A percentile compares a stretch with the other conserved stretches of the same genome.
phyloP scores from a whole-genome alignment of 2,888 invertebrate species.

The Melanargia galathea region DNA sequence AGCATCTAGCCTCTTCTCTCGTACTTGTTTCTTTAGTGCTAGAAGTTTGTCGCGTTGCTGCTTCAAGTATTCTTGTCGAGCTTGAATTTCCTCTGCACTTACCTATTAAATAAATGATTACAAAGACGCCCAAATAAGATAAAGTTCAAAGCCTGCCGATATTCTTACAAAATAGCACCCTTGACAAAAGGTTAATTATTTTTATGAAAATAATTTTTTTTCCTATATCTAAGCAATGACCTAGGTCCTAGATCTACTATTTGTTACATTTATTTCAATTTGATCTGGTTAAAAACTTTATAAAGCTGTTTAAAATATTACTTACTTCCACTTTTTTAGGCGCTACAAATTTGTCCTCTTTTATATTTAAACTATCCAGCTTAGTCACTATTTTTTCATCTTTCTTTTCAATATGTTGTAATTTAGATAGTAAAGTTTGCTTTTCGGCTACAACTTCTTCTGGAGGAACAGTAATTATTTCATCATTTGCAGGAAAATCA shows the following conservation, averaged over 20 bases:
- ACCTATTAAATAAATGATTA: constrained; percentile 51
- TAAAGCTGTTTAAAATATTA: neutral
- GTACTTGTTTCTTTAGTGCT: constrained; percentile 92
- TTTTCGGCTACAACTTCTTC: constrained; percentile 73
- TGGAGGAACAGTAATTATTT: constrained; percentile 55
- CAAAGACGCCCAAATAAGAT: neutral
- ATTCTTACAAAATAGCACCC: too few relatives aligned
- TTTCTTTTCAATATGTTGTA: constrained; percentile 68
- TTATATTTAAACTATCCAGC: constrained; percentile 41
- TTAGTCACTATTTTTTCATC: constrained; percentile 47
- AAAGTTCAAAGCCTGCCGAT: too few relatives aligned
- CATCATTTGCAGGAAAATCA: constrained; percentile 59
- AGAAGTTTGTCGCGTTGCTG: constrained; percentile 95
- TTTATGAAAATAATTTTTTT: too few relatives aligned
- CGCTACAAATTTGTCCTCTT: constrained; percentile 45
- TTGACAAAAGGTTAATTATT: too few relatives aligned
- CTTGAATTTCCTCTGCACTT: constrained; percentile 85
- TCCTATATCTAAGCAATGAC: too few relatives aligned
- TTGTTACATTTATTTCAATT: too few relatives aligned
- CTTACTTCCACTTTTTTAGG: constrained; percentile 65
- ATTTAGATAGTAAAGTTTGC: constrained; percentile 64
- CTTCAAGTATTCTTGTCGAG: constrained; percentile 92
- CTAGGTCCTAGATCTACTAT: too few relatives aligned
- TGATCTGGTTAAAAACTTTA: too few relatives aligned
- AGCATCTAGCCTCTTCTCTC: constrained; percentile 88